These are phyloP conservation scores for Polydrusus tereticollis DNA, from an alignment of 2,888 invertebrate species.

Conservation along the genomic window DNA sequence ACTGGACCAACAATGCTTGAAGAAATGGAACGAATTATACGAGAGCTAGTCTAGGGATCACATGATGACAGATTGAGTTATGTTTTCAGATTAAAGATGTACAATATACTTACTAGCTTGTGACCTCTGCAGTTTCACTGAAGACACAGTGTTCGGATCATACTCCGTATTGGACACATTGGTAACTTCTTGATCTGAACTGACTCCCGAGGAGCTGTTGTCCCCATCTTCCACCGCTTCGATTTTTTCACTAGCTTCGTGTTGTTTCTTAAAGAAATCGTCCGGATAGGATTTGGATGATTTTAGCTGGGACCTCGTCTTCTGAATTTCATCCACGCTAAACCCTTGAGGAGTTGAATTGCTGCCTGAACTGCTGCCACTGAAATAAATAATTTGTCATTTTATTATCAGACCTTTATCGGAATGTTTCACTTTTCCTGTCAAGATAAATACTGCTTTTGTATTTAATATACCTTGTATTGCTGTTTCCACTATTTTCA, in stretches of 20 bases:
- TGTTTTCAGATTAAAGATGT: too few relatives aligned
- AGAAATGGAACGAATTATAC: too few relatives aligned
- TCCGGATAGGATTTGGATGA: slow-evolving; percentile 90
- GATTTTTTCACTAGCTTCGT: slow-evolving; percentile 58
- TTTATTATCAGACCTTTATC: too few relatives aligned
- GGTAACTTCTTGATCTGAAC: slow-evolving; percentile 85
- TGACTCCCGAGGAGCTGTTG: slow-evolving; percentile 90
- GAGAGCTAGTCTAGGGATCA: too few relatives aligned
- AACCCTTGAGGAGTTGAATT: slow-evolving; percentile 86
- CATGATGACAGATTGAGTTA: too few relatives aligned
- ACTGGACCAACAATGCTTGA: too few relatives aligned
- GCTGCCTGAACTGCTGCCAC: slow-evolving; percentile 79
- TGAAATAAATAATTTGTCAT: slow-evolving; percentile 30
- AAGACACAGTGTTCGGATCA: slow-evolving; percentile 58
- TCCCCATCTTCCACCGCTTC: slow-evolving; percentile 81
- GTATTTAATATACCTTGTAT: slow-evolving; percentile 71
- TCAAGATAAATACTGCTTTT: background rate
- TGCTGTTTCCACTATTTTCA: slow-evolving; percentile 83
- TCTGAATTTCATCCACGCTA: slow-evolving; percentile 90
- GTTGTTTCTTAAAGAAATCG: slow-evolving; percentile 75
- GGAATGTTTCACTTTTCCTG: too few relatives aligned
- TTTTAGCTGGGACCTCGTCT: slow-evolving; percentile 85
- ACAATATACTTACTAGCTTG: slow-evolving; percentile 57
- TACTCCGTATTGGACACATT: slow-evolving; percentile 70
- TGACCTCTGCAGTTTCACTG: slow-evolving; percentile 60